These are phyloP conservation scores for Crossaster papposus DNA, from an alignment of 53 echinoderm and acorn worm species.

Conservation along the genomic window DNA sequence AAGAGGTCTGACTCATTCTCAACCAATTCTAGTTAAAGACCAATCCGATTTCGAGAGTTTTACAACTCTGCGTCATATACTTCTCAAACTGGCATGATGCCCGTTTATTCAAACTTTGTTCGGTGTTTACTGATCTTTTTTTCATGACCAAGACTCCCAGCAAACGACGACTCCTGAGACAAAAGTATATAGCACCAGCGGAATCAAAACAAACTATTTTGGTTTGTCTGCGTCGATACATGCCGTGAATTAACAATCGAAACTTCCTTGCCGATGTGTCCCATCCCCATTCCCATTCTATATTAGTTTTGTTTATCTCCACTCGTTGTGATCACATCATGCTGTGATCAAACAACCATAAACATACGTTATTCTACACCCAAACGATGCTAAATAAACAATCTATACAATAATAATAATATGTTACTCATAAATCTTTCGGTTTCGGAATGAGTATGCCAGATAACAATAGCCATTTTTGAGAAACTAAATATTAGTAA, in stretches of 20 bases:
- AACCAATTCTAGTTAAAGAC: background rate
- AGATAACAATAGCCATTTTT: background rate
- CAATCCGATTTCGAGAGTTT: background rate
- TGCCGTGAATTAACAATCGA: background rate
- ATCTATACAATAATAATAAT: background rate
- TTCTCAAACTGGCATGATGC: background rate
- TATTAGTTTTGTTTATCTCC: background rate
- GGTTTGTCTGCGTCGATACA: background rate
- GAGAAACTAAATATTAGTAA: background rate
- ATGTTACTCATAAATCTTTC: background rate
- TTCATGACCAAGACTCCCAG: background rate
- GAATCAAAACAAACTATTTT: background rate
- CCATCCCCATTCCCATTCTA: background rate
- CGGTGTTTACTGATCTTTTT: background rate
- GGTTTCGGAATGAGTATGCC: background rate
- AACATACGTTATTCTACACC: background rate
- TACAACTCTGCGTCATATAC: conserved; percentile 5
- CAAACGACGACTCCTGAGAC: background rate
- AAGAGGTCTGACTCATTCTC: background rate
- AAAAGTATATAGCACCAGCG: background rate
- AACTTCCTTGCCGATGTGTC: background rate
- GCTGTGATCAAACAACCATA: background rate
- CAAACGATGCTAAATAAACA: background rate
- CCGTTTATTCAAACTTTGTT: background rate
- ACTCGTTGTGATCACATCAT: background rate